phyloP scores from a whole-genome alignment of 2,113 vertebrate genomes.

The Zosterops hypoxanthus region DNA sequence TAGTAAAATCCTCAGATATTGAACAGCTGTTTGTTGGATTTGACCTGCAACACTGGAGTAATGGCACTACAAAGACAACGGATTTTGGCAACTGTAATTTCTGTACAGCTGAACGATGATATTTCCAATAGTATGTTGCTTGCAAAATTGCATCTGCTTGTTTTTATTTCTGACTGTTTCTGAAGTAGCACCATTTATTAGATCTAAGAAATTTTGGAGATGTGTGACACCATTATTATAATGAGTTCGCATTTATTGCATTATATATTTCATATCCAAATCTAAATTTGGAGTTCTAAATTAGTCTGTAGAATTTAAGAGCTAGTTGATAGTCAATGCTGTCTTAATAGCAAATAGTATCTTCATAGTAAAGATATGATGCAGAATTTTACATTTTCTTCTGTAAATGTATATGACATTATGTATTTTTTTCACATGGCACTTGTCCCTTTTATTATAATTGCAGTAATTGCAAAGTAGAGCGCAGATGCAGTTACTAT shows the following conservation, averaged over 20 bases:
- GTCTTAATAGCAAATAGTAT: neutral
- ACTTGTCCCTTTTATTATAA: neutral
- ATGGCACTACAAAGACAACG: conserved; percentile 19
- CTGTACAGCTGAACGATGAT: conserved; percentile 15
- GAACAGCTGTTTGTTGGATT: conserved; percentile 55
- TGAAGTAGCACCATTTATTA: neutral
- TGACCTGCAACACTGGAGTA: conserved; percentile 44
- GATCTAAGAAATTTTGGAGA: neutral
- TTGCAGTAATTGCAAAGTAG: neutral
- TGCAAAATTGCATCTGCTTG: conserved; percentile 30
- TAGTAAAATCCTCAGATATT: conserved; percentile 43
- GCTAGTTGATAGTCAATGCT: neutral
- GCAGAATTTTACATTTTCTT: neutral
- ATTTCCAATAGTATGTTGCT: conserved; percentile 44
- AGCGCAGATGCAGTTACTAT: neutral
- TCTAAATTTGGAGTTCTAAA: neutral
- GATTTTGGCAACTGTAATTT: conserved; percentile 45
- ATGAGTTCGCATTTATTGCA: neutral
- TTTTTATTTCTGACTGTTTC: conserved; percentile 27
- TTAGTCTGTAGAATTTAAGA: neutral
- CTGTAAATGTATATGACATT: neutral
- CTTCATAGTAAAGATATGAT: neutral
- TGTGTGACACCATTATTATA: neutral
- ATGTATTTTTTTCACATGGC: neutral
- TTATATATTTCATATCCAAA: neutral